Base-by-base conservation (phyloP, 64 coral and sea anemone species). In the Orbicella faveolata region DNA sequence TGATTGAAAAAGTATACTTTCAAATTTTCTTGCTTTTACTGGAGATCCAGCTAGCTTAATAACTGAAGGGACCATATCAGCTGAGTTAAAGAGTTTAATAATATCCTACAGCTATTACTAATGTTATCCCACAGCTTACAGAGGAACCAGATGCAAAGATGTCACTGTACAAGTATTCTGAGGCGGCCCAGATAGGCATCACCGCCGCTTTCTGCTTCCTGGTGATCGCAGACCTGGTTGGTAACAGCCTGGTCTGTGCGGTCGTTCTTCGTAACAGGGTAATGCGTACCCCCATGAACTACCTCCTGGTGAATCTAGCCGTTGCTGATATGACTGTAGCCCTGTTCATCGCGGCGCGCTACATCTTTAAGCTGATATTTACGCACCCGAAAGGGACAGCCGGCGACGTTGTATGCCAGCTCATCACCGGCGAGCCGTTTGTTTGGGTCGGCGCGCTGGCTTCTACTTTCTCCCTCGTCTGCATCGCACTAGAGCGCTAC, bases 381-480 rank as follows among this genome's bases (percentile, higher is more conserved):
- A 25, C 34, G 2, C 88, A 89, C n/a, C 88, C 88, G 14, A 68
- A 78, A 25, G 88, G 88, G 16, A 39, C 41, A 77, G 57, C 66
- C 10, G 88, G 88, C 14, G 67, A 76, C 4, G 39, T 79, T 25
- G 61, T 89, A 17, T 89, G 88, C 67, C 64, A 89, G 30, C 33
- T 89, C 5, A 41, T 89, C 20, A 89, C 77, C 51, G 88, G 88
- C 10, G 88, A 80, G 34, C 63, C 67, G 18, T 89, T 89, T 30
- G 67, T 55, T 2, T 89, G 88, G 88, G 88, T 89, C 48, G 88
- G 88, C 34, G 88, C 88, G 0, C 76, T 89, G n/a, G 51, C 59
- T 0, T 89, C 88, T 13, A 77, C 78, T 11, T 89, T 69, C 63
- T 79, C 88, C 26, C 88, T 80, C 11, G 88, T 89, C 39, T 77